phyloP scores from a whole-genome alignment of 2,113 vertebrate genomes.

The Dermatemys mawii region DNA sequence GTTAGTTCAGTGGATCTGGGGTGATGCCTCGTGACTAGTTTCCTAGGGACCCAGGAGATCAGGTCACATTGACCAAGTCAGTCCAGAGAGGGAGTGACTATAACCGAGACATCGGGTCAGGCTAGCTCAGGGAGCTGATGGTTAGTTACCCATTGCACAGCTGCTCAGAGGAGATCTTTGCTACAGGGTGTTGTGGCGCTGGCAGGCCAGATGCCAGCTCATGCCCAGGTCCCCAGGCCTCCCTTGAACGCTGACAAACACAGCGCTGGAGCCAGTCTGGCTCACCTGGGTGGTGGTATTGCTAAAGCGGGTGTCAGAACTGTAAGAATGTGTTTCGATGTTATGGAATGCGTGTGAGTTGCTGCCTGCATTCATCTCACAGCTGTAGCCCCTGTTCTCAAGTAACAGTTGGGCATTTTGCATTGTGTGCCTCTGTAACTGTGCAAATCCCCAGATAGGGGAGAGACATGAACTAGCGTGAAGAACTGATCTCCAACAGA shows the following conservation, averaged over 20 bases:
- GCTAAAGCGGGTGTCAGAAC: not conserved
- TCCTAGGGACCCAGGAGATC: not conserved
- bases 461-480: not conserved
- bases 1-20: not conserved
- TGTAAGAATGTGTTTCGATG: not conserved
- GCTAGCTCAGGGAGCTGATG: accelerated
- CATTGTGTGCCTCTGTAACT: too few relatives aligned
- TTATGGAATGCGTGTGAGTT: not conserved
- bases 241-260: not conserved
- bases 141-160: accelerated
- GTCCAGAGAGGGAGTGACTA: not conserved
- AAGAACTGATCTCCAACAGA: not conserved
- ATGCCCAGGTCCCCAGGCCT: too few relatives aligned
- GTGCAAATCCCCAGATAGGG: not conserved
- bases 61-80: not conserved
- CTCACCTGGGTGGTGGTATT: not conserved
- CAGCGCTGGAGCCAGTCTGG: not conserved
- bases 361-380: not conserved
- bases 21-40: not conserved
- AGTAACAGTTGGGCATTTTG: not conserved
- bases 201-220: not conserved
- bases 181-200: not conserved
- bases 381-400: not conserved
- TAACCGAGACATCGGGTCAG: not conserved
- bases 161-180: accelerated